A percentile compares a stretch with the other conserved stretches of the same genome.
Evolutionary conservation across 2,797 vertebrate genomes (phyloP).

Genomic region (Lepus townsendii): DNA sequence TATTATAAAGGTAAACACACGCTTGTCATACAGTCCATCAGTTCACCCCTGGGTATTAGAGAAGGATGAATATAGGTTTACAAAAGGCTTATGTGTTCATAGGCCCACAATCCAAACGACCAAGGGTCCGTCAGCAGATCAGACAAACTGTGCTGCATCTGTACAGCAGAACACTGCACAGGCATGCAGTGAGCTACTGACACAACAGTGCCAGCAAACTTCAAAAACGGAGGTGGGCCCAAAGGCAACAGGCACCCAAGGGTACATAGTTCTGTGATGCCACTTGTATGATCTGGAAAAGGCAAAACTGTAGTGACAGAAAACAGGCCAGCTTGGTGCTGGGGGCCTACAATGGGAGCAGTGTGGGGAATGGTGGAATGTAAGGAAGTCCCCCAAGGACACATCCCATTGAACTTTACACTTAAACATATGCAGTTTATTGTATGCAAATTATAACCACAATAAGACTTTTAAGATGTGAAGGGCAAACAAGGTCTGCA

Average conservation of each 20-base stretch:
- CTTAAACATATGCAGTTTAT: no score
- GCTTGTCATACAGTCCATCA: not conserved
- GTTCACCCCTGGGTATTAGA: constrained; percentile 3
- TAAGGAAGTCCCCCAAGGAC: no score
- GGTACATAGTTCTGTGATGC: not conserved
- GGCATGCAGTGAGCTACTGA: not conserved
- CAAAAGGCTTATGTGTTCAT: not conserved
- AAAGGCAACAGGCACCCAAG: not conserved
- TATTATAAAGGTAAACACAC: not conserved
- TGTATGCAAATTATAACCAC: no score
- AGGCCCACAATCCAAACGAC: constrained; percentile 18
- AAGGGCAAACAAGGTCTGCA: not conserved
- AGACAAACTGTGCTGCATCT: not conserved
- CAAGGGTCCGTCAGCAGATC: not conserved
- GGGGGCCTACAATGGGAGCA: no score
- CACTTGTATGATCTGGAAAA: no score
- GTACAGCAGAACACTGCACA: not conserved
- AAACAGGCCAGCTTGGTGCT: no score
- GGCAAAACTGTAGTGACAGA: no score
- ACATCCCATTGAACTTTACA: no score
- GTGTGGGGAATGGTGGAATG: no score
- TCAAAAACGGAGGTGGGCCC: not conserved
- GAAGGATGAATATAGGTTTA: constrained; percentile 33
- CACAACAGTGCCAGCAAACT: not conserved
- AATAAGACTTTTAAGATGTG: no score